Conservation (phyloP, 2,888 invertebrate species). For the Hypselothyrea guttata region DNA sequence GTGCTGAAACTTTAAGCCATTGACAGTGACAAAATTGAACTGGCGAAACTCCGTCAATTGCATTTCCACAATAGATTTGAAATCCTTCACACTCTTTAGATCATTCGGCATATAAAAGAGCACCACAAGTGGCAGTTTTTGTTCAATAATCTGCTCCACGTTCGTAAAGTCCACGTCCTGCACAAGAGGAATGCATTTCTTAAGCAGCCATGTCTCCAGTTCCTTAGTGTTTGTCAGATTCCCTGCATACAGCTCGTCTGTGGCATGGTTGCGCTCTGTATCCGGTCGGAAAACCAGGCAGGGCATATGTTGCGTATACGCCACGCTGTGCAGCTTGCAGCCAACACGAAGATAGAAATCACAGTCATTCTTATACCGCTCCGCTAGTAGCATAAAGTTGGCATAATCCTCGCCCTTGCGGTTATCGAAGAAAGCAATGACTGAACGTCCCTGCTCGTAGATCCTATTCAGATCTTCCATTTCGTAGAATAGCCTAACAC, state of each 20-base stretch:
- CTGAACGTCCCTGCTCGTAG: conserved; percentile 27
- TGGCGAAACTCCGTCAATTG: conserved; percentile 29
- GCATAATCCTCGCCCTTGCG: neutral
- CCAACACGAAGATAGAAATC: conserved; percentile 52
- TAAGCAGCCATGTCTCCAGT: conserved; percentile 40
- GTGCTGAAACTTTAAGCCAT: conserved; percentile 43
- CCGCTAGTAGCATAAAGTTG: conserved; percentile 32
- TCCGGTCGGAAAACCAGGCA: conserved; percentile 48
- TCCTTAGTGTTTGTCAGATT: neutral
- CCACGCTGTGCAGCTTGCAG: neutral
- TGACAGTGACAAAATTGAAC: conserved; percentile 48
- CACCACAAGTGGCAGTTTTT: conserved; percentile 41
- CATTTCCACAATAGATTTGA: conserved; percentile 55
- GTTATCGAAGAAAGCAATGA: conserved; percentile 46
- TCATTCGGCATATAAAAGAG: conserved; percentile 50
- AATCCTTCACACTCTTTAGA: conserved; percentile 41
- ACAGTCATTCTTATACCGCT: conserved; percentile 50
- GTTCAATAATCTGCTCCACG: conserved; percentile 60
- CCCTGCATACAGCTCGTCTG: conserved; percentile 27
- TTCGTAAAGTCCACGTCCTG: conserved; percentile 46
- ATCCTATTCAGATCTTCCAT: conserved; percentile 23
- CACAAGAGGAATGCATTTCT: conserved; percentile 49
- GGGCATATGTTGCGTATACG: conserved; percentile 34
- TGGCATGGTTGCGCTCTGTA: conserved; percentile 35
- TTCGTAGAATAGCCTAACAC: conserved; percentile 17